Evolutionary conservation across 2,113 vertebrate genomes (phyloP).

Genomic region (Thryonomys swinderianus): DNA sequence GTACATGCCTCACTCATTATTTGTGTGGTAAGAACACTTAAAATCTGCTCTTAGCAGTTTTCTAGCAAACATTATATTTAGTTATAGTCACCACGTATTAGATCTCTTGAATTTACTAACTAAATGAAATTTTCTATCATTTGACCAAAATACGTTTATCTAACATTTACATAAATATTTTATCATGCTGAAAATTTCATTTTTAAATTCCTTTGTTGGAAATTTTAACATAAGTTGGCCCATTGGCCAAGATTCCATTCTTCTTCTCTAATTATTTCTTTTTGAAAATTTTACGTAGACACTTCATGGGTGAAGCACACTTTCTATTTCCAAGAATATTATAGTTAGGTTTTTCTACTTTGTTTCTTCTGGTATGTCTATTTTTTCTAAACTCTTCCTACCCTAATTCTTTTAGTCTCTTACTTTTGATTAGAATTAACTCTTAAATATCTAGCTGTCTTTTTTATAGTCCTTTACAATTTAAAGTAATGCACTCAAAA

Average conservation of each 20-base stretch:
- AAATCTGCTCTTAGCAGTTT: background rate
- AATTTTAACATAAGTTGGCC: background rate
- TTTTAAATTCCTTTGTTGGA: background rate
- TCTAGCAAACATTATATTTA: background rate
- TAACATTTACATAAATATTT: background rate
- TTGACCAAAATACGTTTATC: background rate
- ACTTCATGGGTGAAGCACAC: background rate
- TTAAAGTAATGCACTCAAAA: background rate
- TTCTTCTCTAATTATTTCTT: background rate
- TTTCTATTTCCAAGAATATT: background rate
- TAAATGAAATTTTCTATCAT: background rate
- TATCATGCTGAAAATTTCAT: background rate
- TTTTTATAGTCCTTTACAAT: background rate
- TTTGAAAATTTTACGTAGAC: background rate
- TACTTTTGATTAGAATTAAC: background rate
- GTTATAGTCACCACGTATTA: background rate
- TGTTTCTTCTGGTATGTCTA: background rate
- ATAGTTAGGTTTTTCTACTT: background rate
- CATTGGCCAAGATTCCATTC: background rate
- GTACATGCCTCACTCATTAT: background rate
- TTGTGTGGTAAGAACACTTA: background rate
- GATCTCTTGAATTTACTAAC: background rate
- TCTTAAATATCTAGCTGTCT: background rate
- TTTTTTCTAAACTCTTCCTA: background rate
- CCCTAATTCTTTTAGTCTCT: background rate